phyloP scores from a whole-genome alignment of 2,113 vertebrate genomes.

The Hiodon alosoides region DNA sequence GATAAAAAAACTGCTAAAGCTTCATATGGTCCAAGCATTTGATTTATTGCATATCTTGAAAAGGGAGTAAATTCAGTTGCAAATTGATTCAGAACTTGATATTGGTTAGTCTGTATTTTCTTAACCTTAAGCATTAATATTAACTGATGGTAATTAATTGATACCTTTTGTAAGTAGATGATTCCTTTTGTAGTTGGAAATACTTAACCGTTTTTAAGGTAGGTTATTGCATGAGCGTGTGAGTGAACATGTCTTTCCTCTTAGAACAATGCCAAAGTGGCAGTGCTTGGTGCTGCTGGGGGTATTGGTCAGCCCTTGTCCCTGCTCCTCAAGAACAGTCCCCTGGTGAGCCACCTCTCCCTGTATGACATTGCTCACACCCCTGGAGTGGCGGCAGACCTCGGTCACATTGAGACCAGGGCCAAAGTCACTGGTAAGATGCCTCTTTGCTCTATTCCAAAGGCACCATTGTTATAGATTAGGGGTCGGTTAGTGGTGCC shows the following conservation, averaged over 20 bases:
- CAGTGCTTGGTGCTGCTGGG: slow-evolving; percentile 87
- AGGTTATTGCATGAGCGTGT: neutral
- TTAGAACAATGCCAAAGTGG: slow-evolving; percentile 81
- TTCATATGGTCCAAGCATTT: too few relatives aligned
- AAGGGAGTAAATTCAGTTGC: too few relatives aligned
- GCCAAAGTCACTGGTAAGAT: slow-evolving; percentile 77
- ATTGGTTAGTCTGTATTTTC: too few relatives aligned
- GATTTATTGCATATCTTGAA: too few relatives aligned
- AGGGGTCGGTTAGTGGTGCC: neutral
- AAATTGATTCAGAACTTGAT: too few relatives aligned
- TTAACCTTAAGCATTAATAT: too few relatives aligned
- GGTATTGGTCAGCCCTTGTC: slow-evolving; percentile 96
- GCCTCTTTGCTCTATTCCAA: neutral
- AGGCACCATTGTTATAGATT: too few relatives aligned
- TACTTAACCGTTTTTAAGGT: neutral
- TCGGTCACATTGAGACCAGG: slow-evolving; percentile 94
- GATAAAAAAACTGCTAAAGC: too few relatives aligned
- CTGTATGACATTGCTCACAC: slow-evolving; percentile 94
- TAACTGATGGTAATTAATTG: too few relatives aligned
- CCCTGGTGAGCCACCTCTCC: slow-evolving; percentile 80
- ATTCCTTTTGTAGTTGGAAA: neutral
- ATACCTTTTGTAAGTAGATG: too few relatives aligned
- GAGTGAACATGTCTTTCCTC: too few relatives aligned
- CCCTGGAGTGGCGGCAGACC: slow-evolving; percentile 87
- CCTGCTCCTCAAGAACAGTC: slow-evolving; percentile 93